Conservation (phyloP, 30 jellyfish, hydroid and myxozoan genomes). For the Aurelia coerulea region DNA sequence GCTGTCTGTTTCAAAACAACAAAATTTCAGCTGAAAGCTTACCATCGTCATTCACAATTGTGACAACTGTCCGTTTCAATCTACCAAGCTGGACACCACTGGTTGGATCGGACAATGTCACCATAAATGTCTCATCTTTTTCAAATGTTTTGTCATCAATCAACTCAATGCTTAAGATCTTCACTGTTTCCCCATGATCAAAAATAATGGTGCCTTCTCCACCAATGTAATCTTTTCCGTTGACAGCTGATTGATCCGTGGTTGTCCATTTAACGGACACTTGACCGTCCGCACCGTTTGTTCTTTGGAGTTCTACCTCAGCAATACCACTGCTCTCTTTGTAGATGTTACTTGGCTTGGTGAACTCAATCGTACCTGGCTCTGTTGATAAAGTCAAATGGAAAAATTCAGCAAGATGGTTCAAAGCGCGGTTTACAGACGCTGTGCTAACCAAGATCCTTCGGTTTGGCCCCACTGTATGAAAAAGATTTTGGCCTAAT, state of each 20-base stretch:
- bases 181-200: constrained; percentile 98
- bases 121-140: constrained; percentile 94
- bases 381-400: constrained; percentile 29
- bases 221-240: constrained; percentile 95
- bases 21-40: not conserved
- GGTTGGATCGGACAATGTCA: constrained; percentile 84
- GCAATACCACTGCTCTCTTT: constrained; percentile 94
- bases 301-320: constrained; percentile 81
- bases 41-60: constrained; percentile 98
- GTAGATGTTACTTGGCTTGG: constrained; percentile 87
- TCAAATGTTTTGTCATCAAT: constrained; percentile 94
- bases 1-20: not conserved
- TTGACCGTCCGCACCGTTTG: constrained; percentile 98
- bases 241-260: constrained; percentile 93
- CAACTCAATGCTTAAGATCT: constrained; percentile 78
- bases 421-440: no score
- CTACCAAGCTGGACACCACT: constrained; percentile 91
- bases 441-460: no score
- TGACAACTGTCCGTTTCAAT: constrained; percentile 91
- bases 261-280: constrained; percentile 90
- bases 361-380: constrained; percentile 91
- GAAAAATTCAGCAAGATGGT: no score
- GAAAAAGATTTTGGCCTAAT: no score
- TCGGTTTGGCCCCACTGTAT: no score
- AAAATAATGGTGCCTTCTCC: constrained; percentile 90